Percentiles rank a stretch among this genome's conserved stretches.
Conservation (phyloP, 2,888 invertebrate species). For the Anoplius nigerrimus region DNA sequence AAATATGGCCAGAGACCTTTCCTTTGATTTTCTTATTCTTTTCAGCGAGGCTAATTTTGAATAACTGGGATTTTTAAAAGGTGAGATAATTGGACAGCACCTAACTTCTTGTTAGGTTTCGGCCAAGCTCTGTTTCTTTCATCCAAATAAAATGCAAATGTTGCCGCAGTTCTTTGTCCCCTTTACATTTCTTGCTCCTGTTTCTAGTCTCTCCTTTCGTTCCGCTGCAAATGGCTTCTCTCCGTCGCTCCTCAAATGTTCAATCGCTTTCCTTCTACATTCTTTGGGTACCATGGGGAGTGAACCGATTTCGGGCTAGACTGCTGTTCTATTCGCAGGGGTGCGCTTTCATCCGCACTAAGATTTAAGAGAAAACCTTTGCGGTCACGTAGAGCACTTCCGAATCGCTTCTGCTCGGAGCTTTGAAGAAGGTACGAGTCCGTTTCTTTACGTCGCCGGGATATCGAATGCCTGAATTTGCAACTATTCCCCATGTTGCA, state of each 20-base stretch:
- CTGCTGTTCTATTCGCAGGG: conserved; percentile 2
- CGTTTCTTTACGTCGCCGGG: too few relatives aligned
- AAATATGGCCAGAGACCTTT: too few relatives aligned
- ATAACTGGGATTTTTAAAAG: too few relatives aligned
- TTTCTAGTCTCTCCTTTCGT: not conserved
- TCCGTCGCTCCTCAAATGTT: not conserved
- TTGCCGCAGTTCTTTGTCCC: too few relatives aligned
- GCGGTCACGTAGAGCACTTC: conserved; percentile 42
- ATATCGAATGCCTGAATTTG: too few relatives aligned
- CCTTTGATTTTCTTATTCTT: too few relatives aligned
- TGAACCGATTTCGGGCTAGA: too few relatives aligned
- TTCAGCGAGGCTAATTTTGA: too few relatives aligned
- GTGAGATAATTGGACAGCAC: not conserved
- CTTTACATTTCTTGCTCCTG: too few relatives aligned
- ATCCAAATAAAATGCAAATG: too few relatives aligned
- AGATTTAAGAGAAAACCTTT: conserved; percentile 33
- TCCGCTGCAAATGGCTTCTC: not conserved
- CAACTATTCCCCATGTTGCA: too few relatives aligned
- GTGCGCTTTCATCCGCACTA: conserved; percentile 18
- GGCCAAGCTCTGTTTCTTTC: not conserved
- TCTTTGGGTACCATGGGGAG: not conserved
- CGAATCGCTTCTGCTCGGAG: conserved; percentile 17
- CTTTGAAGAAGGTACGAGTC: conserved; percentile 6
- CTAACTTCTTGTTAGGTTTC: not conserved
- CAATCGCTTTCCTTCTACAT: not conserved